Conservation (phyloP, 2,888 invertebrate species). For the Cecidostiba fungosa region DNA sequence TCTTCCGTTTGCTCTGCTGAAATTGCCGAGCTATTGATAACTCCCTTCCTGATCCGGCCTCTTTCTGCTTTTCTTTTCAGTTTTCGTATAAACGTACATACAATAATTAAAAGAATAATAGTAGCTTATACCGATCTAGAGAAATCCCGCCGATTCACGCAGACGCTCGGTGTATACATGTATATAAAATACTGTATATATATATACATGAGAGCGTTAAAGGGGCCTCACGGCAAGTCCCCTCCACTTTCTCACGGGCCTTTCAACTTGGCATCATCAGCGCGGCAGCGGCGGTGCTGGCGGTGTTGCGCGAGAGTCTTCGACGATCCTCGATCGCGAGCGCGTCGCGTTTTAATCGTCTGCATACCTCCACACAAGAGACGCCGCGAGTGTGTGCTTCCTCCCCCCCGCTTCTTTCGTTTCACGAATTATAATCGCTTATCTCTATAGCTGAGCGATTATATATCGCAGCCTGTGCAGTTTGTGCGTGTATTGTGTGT, state of each 20-base stretch:
- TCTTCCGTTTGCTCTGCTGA: background rate
- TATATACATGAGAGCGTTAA: slow-evolving; percentile 25
- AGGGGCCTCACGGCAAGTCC: slow-evolving; percentile 31
- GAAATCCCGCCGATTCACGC: background rate
- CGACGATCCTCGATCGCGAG: background rate
- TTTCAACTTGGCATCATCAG: no score
- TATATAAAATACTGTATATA: no score
- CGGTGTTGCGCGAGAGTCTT: slow-evolving; percentile 9
- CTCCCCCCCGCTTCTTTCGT: no score
- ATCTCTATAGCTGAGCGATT: no score
- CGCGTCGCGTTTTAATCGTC: background rate
- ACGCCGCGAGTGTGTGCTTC: background rate
- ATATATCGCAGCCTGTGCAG: background rate
- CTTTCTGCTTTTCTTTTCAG: no score
- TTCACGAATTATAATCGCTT: no score
- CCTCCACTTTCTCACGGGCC: slow-evolving; percentile 33
- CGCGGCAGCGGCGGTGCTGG: background rate
- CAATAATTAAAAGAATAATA: no score
- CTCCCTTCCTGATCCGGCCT: no score
- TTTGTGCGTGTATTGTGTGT: background rate
- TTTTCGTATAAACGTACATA: no score
- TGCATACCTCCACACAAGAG: background rate
- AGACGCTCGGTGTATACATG: background rate
- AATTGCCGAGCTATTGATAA: background rate
- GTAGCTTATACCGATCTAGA: no score